These are phyloP conservation scores for Pantherophis vulpinus DNA, from an alignment of 2,797 vertebrate genomes.

Conservation along the genomic window DNA sequence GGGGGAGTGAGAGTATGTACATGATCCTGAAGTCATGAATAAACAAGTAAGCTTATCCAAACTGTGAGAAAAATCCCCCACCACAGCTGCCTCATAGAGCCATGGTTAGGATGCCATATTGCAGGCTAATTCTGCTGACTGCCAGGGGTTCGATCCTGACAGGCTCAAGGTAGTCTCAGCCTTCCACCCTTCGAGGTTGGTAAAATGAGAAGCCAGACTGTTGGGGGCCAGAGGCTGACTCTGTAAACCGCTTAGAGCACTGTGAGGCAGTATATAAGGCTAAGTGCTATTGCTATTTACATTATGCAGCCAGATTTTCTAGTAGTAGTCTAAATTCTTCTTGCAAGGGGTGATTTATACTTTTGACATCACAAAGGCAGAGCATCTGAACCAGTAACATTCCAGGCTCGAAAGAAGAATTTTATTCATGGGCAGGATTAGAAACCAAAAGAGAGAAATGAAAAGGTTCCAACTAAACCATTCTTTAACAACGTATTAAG, in stretches of 20 bases:
- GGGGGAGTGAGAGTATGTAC: no score
- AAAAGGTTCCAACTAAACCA: accelerated
- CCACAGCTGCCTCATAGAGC: not conserved
- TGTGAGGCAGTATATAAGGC: not conserved
- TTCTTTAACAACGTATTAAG: accelerated
- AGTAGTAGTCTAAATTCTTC: no score
- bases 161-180: not conserved
- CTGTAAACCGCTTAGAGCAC: not conserved
- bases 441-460: not conserved
- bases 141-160: not conserved
- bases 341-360: not conserved
- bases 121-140: not conserved
- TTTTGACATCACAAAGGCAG: not conserved
- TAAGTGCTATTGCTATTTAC: not conserved
- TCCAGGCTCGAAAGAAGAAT: not conserved
- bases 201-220: not conserved
- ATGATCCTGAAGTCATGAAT: not conserved
- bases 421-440: not conserved
- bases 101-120: not conserved
- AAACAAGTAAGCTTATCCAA: not conserved
- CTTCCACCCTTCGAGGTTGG: not conserved
- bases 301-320: not conserved
- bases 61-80: not conserved
- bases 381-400: not conserved
- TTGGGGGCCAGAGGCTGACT: not conserved